phyloP scores from a whole-genome alignment of 2,888 invertebrate genomes.

The Prosapia bicincta region DNA sequence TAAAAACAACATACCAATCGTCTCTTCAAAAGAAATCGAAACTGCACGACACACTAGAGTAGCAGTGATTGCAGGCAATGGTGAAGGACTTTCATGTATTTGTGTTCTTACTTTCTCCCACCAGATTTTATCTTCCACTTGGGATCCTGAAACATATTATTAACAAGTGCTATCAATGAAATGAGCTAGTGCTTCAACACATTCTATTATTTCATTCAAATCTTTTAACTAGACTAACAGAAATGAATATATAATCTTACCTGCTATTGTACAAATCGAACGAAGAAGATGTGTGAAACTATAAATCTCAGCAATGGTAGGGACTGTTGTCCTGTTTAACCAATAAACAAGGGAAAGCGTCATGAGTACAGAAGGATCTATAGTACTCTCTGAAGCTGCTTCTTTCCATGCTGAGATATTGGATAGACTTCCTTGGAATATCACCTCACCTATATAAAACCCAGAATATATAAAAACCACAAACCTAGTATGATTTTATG shows the following conservation, averaged over 20 bases:
- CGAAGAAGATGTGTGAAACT: slow-evolving; percentile 63
- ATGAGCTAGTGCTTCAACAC: too few relatives aligned
- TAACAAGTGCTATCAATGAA: too few relatives aligned
- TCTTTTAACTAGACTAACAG: too few relatives aligned
- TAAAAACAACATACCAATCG: background rate
- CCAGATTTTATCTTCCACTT: slow-evolving; percentile 24
- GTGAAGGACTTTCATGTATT: slow-evolving; percentile 68
- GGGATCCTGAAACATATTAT: slow-evolving; percentile 10
- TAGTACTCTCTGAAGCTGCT: slow-evolving; percentile 48
- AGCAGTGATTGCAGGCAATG: slow-evolving; percentile 74
- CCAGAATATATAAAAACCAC: too few relatives aligned
- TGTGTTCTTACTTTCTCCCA: slow-evolving; percentile 75
- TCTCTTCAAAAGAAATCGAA: slow-evolving; percentile 52
- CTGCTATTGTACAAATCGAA: slow-evolving; percentile 60
- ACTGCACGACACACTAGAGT: slow-evolving; percentile 80
- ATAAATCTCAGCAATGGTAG: slow-evolving; percentile 59
- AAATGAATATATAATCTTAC: too few relatives aligned
- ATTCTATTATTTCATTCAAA: too few relatives aligned
- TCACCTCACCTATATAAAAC: slow-evolving; percentile 47
- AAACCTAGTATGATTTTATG: too few relatives aligned
- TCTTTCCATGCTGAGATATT: slow-evolving; percentile 46
- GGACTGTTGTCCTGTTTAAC: slow-evolving; percentile 54
- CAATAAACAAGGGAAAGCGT: slow-evolving; percentile 67
- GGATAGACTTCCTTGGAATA: slow-evolving; percentile 47
- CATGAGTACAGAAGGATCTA: slow-evolving; percentile 64